These are phyloP conservation scores for Lasioglossum malachurum DNA, from an alignment of 2,888 invertebrate species.

Conservation along the genomic window DNA sequence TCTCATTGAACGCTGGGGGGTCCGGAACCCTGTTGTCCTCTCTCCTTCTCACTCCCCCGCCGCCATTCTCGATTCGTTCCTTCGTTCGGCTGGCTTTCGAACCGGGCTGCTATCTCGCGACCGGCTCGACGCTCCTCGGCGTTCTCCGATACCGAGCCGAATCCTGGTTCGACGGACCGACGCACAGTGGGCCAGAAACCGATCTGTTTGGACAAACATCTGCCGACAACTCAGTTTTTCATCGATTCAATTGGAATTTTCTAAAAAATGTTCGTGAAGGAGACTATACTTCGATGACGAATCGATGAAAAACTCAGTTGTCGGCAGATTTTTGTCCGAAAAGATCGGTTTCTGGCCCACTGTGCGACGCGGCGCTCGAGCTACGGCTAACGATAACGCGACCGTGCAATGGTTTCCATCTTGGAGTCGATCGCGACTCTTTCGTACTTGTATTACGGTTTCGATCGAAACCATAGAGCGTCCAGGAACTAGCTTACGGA, in stretches of 20 bases:
- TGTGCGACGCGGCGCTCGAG: background rate
- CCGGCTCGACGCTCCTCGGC: slow-evolving; percentile 70
- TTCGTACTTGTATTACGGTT: background rate
- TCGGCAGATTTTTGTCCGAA: no score
- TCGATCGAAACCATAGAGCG: no score
- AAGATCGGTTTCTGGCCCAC: no score
- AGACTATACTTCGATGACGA: no score
- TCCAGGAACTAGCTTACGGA: no score
- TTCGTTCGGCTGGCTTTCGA: background rate
- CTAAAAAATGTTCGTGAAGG: no score
- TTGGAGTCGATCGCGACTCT: background rate
- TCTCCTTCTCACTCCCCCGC: background rate
- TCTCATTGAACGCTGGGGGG: slow-evolving; percentile 84
- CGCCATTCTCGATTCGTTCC: background rate
- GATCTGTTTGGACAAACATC: no score
- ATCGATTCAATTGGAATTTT: no score
- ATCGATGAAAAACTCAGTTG: no score
- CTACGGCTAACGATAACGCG: background rate
- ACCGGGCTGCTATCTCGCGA: slow-evolving; percentile 77
- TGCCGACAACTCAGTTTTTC: no score
- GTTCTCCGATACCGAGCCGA: background rate
- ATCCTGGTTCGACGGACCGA: background rate
- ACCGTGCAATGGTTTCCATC: background rate
- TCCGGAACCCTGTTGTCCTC: slow-evolving; percentile 66
- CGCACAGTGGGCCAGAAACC: no score